Conservation (phyloP, 2,888 invertebrate species). For the Papilio demoleus region DNA sequence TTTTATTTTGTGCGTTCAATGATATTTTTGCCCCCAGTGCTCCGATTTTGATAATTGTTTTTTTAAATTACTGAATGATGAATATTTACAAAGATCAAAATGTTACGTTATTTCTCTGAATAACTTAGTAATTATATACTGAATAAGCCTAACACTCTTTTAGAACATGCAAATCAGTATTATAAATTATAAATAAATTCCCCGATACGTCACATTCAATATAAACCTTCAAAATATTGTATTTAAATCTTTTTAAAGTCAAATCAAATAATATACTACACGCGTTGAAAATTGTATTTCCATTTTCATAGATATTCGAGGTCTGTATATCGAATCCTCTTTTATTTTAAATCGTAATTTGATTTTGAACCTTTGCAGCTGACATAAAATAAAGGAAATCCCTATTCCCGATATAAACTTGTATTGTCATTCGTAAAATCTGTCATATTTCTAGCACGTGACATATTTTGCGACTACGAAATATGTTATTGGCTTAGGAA, state of each 20-base stretch:
- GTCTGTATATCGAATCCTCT: slow-evolving; percentile 6
- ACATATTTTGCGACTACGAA: slow-evolving; percentile 5
- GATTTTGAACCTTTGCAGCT: slow-evolving; percentile 18
- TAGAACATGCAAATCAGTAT: too few relatives aligned
- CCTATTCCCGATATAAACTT: slow-evolving; percentile 10
- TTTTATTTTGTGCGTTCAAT: neutral
- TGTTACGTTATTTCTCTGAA: too few relatives aligned
- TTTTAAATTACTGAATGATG: too few relatives aligned
- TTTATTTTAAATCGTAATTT: slow-evolving; percentile 18
- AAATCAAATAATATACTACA: neutral
- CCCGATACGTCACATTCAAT: too few relatives aligned
- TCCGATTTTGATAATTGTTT: too few relatives aligned
- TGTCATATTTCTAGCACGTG: slow-evolving; percentile 3
- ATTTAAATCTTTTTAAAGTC: neutral
- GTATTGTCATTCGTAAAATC: neutral
- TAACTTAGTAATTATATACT: too few relatives aligned
- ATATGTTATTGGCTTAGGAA: slow-evolving; percentile 1
- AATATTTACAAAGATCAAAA: too few relatives aligned
- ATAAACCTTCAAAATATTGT: too few relatives aligned
- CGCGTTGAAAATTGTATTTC: neutral
- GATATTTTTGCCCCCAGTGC: too few relatives aligned
- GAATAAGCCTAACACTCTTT: too few relatives aligned
- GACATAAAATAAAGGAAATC: slow-evolving; percentile 19
- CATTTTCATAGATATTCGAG: slow-evolving; percentile 12
- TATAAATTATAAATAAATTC: too few relatives aligned